Conservation (phyloP, 2,113 vertebrate species). For the Peromyscus maniculatus region DNA sequence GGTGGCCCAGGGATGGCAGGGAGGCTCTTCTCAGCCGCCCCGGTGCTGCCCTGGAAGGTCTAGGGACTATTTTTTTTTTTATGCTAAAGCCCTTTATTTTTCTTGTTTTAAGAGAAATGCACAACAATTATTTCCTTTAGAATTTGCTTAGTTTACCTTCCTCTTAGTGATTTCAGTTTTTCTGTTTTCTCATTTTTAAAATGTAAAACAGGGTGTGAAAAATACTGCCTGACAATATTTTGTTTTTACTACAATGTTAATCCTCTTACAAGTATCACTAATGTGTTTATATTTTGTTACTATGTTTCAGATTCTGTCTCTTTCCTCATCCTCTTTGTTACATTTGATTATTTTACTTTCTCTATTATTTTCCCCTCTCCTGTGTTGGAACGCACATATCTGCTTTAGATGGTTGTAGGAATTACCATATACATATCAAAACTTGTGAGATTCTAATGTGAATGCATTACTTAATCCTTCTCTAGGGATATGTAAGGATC, state of each 20-base stretch:
- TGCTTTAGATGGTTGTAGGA: neutral
- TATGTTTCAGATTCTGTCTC: neutral
- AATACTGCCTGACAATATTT: neutral
- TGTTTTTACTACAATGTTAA: neutral
- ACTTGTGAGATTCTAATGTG: neutral
- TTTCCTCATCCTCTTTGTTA: fast-evolving
- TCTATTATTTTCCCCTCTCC: neutral
- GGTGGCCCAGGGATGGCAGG: fast-evolving
- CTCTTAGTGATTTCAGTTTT: neutral
- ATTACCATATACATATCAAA: neutral
- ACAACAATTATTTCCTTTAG: neutral
- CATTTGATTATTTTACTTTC: neutral
- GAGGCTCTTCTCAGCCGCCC: fast-evolving
- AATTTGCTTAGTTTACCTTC: neutral
- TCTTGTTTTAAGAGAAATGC: neutral
- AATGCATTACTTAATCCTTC: neutral
- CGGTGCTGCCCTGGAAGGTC: fast-evolving
- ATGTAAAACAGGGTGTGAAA: neutral
- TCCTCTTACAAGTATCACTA: neutral
- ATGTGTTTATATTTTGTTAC: neutral
- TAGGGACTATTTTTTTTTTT: neutral
- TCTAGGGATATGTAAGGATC: neutral
- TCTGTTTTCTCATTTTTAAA: too few relatives aligned
- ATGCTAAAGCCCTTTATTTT: neutral
- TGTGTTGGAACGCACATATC: neutral